Base-by-base conservation (phyloP, 2,113 vertebrate species). In the Gila orcuttii region DNA sequence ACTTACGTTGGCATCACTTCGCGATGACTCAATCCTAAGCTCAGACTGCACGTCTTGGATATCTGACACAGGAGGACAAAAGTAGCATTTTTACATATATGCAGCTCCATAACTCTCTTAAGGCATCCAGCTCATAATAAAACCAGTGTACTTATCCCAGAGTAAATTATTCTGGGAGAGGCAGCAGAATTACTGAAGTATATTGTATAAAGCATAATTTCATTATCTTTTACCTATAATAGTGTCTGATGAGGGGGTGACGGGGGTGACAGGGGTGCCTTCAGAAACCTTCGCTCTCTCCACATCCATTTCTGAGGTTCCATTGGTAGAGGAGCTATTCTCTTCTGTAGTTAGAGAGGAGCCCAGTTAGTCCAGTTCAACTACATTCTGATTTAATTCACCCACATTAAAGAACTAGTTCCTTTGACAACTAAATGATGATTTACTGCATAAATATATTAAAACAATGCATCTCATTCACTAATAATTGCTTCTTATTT, bases 1-100 rank as follows among this genome's bases (percentile, higher is more conserved):
- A 81, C 79, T 81, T 52, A 82, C 79, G 15, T n/a, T 52, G 28
- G 62, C 15, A 33, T 69, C 79, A 33, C 62, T 52, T 33, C 28
- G 36, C 7, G 60, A 62, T 66, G 64, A 77, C 75, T 21, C 75
- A 19, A 77, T 82, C 79, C 62, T 69, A 13, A 52, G 45, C 7
- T 82, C 79, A 55, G 79, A 69, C 62, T 68, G 79, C 25, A 39
- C 36, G 1, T 79, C 77, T 60, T 60, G 77, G 57, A 79, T 62
- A 79, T 80, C 79, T 80, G 59, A 66, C 15, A 19, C 13, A 64
- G n/a, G 15, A 62, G 3, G 10, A 19, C 15, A 79, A 79, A 60
- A 79, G 12, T 2, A 60, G 3, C 6, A 9, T 13, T 60, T 17
- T 45, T 4, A 80, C 15, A 64, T 52, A 31, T 25, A 31, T 15